Evolutionary conservation across 2,888 invertebrate genomes (phyloP), one percentile per base, ranked within the genome.

Genomic region (Cataglyphis albicans): DNA sequence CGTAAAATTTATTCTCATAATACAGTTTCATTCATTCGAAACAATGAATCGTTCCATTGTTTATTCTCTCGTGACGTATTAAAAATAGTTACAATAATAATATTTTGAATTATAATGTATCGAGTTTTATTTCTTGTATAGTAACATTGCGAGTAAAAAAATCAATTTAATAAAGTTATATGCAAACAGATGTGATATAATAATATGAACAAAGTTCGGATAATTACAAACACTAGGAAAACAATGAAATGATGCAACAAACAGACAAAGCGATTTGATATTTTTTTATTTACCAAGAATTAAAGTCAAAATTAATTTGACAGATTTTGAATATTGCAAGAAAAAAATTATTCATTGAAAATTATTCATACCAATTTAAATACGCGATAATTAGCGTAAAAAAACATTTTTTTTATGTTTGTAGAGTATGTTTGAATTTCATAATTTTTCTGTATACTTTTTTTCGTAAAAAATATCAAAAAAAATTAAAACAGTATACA

Each of bases 1-100:
- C 21, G 6, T 38, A 75, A 82, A 75, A 61, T 82, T 55, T 70
- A 70, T 80, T 72, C 38, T 7, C 25, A 32, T 61, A 52, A 70
- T 44, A 55, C 12, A 35, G 25, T 72, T 78, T 59, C 4, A 41
- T 41, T 41, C 15, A 41, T 41, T 21, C 21, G 41, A 41, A 25
- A 70, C 44, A 25, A 44, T 9, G 44, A 44, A 41, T 63, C 44
- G 6, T 44, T 78, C 29, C 57, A 10, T 18, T 3, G 44, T 44
- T 75, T n/a, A 57, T 48, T 3, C 57, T 29, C 15, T 21, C 12
- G 55, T 41, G 57, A 41, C 41, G 5, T 67, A 67, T 78, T 44
- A 70, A 78, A 70, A 68, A 44, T 44, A 41, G 32, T 32, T 15
- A 15, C n/a, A 67, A 67, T 7, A 52, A 32, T 21, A 67, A 15